phyloP scores from a whole-genome alignment of 2,888 invertebrate genomes.

The Microctonus hyperodae region DNA sequence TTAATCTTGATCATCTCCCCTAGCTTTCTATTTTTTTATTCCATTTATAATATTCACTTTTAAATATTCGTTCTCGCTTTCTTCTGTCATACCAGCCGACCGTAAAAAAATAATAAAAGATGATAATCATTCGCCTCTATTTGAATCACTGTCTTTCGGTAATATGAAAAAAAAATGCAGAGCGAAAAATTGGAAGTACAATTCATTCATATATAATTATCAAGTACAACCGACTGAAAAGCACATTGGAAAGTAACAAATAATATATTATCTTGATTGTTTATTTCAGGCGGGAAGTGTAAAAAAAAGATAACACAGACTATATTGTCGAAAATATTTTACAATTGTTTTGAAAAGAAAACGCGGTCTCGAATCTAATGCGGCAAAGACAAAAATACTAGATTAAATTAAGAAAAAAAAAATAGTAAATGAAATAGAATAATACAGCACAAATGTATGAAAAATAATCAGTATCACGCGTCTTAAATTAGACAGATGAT shows the following conservation, averaged over 20 bases:
- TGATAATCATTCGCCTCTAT: not conserved
- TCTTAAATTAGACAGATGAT: constrained; percentile 10
- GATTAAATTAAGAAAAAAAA: constrained; percentile 4
- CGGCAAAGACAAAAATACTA: not conserved
- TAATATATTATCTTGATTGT: constrained; percentile 24
- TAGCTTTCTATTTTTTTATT: not conserved
- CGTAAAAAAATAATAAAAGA: constrained; percentile 26
- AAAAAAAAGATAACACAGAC: constrained; percentile 15
- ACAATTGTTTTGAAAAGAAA: constrained; percentile 11
- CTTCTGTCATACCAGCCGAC: constrained; percentile 21
- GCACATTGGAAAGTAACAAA: constrained; percentile 17
- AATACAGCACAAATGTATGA: constrained; percentile 14
- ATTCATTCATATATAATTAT: not conserved
- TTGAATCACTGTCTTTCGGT: not conserved
- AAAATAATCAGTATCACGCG: constrained; percentile 10
- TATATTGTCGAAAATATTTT: not conserved
- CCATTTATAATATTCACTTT: not conserved
- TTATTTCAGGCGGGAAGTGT: constrained; percentile 14
- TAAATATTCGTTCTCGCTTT: not conserved
- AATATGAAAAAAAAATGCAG: constrained; percentile 7
- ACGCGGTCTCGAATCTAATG: constrained; percentile 17
- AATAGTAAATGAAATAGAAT: not conserved
- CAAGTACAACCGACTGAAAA: constrained; percentile 10
- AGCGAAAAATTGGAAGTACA: constrained; percentile 10
- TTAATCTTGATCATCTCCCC: not conserved